Conservation (phyloP, 1,140 invertebrate species). For the Sinella curviseta region DNA sequence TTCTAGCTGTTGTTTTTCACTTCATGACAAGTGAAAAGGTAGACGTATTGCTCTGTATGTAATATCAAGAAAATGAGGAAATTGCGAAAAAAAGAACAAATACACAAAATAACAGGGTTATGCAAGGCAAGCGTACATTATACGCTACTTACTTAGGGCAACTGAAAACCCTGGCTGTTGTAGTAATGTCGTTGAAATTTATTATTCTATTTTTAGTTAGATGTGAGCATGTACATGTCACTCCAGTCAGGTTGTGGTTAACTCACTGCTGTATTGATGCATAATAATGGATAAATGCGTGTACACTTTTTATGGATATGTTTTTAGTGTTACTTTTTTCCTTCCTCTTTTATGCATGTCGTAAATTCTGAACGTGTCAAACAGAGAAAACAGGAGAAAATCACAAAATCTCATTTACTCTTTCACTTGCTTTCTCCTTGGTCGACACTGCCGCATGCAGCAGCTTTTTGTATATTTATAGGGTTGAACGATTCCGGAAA, state of each 20-base stretch:
- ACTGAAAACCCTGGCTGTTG: background rate
- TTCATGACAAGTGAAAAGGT: no score
- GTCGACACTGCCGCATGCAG: no score
- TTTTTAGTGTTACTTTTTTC: background rate
- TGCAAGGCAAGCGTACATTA: background rate
- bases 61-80: slow-evolving; percentile 7
- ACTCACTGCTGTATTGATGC: no score
- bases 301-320: background rate
- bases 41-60: no score
- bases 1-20: no score
- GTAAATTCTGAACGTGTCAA: background rate
- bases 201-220: no score
- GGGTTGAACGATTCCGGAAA: background rate
- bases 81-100: slow-evolving; percentile 14
- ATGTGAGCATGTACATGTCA: no score
- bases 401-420: background rate
- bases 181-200: background rate
- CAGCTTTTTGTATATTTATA: background rate
- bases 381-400: background rate
- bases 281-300: no score
- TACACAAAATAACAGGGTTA: background rate
- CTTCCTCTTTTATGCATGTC: background rate
- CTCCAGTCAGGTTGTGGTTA: no score
- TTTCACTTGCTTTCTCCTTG: background rate
- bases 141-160: background rate